Percentiles rank a stretch among this genome's conserved stretches.
These are phyloP conservation scores for Pelecanoides urinatrix DNA, from an alignment of 2,113 vertebrate genomes.

Conservation along the genomic window DNA sequence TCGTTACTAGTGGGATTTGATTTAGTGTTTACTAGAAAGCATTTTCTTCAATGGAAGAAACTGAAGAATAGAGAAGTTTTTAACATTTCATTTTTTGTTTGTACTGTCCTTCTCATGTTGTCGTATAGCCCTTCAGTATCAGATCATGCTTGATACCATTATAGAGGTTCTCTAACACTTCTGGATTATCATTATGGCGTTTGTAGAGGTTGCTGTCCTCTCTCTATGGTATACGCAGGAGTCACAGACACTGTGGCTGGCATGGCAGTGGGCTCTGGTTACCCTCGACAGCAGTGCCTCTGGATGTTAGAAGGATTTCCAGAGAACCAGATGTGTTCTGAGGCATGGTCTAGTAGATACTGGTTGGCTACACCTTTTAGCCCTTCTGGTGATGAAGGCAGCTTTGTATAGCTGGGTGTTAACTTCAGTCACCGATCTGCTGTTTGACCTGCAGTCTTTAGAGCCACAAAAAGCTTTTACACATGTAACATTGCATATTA, in stretches of 20 bases:
- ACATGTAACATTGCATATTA: neutral
- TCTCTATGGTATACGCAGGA: neutral
- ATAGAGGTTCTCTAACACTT: neutral
- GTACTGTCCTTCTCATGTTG: neutral
- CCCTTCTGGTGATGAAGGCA: neutral
- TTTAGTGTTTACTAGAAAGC: neutral
- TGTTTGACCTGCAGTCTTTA: neutral
- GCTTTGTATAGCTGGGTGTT: neutral
- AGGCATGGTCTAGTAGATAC: neutral
- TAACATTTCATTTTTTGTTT: neutral
- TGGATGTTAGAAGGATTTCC: neutral
- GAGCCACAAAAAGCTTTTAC: neutral
- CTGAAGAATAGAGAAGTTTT: neutral
- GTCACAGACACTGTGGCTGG: neutral
- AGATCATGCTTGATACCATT: neutral
- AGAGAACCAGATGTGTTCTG: neutral
- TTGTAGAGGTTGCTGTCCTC: neutral
- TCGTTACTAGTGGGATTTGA: neutral
- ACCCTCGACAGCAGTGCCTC: neutral
- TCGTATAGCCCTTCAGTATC: neutral
- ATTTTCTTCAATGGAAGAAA: neutral
- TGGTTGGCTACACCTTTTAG: neutral
- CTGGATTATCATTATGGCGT: neutral
- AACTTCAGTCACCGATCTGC: rapidly evolving
- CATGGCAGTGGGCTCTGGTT: neutral